Evolutionary conservation across 2,888 invertebrate genomes (phyloP).

Genomic region (Hipparchia semele): DNA sequence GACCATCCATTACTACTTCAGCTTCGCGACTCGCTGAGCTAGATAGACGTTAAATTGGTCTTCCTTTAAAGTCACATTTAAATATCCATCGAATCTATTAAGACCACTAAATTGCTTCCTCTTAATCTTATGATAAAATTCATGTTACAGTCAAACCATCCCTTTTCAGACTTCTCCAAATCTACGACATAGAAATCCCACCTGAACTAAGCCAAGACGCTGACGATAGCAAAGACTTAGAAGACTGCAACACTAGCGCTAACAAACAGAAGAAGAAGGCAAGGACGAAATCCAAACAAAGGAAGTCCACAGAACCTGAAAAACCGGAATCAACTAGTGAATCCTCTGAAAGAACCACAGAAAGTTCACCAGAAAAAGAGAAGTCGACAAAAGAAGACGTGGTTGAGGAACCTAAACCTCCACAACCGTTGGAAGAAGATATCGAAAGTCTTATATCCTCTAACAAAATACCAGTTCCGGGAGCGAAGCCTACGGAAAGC

Average conservation of each 20-base stretch:
- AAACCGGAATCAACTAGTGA: conserved; percentile 60
- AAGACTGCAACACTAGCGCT: conserved; percentile 54
- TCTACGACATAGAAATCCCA: conserved; percentile 87
- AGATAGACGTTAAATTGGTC: too few species aligned
- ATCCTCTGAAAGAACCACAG: conserved; percentile 64
- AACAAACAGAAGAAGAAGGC: conserved; percentile 72
- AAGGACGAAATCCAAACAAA: conserved; percentile 68
- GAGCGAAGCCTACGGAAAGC: conserved; percentile 56
- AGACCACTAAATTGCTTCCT: too few species aligned
- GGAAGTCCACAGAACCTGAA: conserved; percentile 68
- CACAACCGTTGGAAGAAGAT: conserved; percentile 67
- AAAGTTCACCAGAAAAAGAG: conserved; percentile 67
- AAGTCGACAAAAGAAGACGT: conserved; percentile 50
- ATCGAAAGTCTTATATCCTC: conserved; percentile 79
- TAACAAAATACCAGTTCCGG: conserved; percentile 74
- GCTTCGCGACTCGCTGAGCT: too few species aligned
- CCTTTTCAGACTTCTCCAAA: conserved; percentile 86
- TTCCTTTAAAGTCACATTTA: too few species aligned
- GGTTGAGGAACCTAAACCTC: conserved; percentile 29
- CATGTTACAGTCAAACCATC: neutral
- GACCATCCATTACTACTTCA: too few species aligned
- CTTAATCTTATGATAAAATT: neutral
- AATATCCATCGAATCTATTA: too few species aligned
- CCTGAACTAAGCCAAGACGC: conserved; percentile 80
- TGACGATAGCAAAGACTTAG: conserved; percentile 61